Evolutionary conservation across 2,888 invertebrate species (phyloP).

Genomic region (Trimorus sp.): DNA sequence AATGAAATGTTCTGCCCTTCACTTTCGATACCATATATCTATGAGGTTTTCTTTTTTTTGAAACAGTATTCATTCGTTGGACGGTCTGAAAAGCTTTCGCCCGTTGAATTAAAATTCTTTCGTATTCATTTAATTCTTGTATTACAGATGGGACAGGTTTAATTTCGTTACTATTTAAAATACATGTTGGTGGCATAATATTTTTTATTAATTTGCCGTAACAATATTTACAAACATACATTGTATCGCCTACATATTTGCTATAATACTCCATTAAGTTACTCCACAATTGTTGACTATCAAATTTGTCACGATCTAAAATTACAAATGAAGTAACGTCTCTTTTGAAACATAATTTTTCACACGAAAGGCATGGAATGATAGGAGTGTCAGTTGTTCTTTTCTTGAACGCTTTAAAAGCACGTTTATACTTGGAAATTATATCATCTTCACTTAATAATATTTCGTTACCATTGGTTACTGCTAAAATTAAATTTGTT

Average conservation of each 20-base stretch:
- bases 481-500: background rate
- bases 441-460: conserved; percentile 23
- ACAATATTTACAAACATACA: conserved; percentile 18
- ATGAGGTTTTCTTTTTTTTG: conserved; percentile 70
- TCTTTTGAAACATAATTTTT: conserved; percentile 15
- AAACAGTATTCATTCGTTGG: conserved; percentile 71
- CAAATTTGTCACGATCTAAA: conserved; percentile 1
- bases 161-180: conserved; percentile 67
- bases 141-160: conserved; percentile 59
- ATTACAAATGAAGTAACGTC: conserved; percentile 9
- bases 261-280: conserved; percentile 17
- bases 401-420: conserved; percentile 24
- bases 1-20: conserved; percentile 70
- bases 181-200: conserved; percentile 68
- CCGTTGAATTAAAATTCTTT: conserved; percentile 63
- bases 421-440: conserved; percentile 6
- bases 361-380: conserved; percentile 15
- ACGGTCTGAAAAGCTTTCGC: conserved; percentile 72
- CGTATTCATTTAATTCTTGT: conserved; percentile 68
- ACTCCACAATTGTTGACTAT: conserved; percentile 24
- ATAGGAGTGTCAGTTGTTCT: conserved; percentile 13
- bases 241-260: background rate
- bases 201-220: conserved; percentile 60
- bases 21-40: conserved; percentile 67
- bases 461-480: background rate